phyloP scores from a whole-genome alignment of 2,797 vertebrate species.

The Zenarchopterus dispar region DNA sequence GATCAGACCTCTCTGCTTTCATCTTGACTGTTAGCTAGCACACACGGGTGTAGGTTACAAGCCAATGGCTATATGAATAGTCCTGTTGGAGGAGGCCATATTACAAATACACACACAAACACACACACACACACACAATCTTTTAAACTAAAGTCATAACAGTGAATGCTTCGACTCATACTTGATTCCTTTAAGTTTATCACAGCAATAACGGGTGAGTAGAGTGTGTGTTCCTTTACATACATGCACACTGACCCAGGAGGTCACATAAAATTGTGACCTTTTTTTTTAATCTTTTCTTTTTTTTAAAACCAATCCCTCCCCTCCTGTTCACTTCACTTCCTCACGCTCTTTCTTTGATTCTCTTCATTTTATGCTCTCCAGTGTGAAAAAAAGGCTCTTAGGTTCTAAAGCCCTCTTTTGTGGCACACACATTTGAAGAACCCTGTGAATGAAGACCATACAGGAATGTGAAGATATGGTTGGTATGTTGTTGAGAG shows the following conservation, averaged over 20 bases:
- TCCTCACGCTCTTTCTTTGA: conserved; percentile 33
- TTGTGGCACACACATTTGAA: conserved; percentile 26
- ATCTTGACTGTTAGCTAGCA: conserved; percentile 66
- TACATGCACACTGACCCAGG: conserved; percentile 25
- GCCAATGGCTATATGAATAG: conserved; percentile 73
- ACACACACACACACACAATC: conserved; percentile 10
- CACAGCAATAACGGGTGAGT: conserved; percentile 21
- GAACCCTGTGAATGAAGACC: no score
- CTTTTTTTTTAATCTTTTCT: conserved; percentile 27
- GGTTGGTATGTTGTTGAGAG: neutral
- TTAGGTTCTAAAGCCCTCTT: conserved; percentile 59
- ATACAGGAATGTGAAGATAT: no score
- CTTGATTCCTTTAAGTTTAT: conserved; percentile 35
- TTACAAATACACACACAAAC: conserved; percentile 36
- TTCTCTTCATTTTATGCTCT: conserved; percentile 57
- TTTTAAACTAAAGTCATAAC: conserved; percentile 24
- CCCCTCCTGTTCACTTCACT: conserved; percentile 15
- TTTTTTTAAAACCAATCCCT: neutral
- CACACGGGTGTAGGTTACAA: conserved; percentile 69
- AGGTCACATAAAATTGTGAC: conserved; percentile 56
- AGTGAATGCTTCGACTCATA: conserved; percentile 23
- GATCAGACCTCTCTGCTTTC: conserved; percentile 78
- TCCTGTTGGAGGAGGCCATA: conserved; percentile 44
- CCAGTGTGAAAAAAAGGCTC: conserved; percentile 69
- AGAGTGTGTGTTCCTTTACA: conserved; percentile 10